These are phyloP conservation scores for Drosophila serrata DNA, from an alignment of 1,140 invertebrate genomes.

Conservation along the genomic window DNA sequence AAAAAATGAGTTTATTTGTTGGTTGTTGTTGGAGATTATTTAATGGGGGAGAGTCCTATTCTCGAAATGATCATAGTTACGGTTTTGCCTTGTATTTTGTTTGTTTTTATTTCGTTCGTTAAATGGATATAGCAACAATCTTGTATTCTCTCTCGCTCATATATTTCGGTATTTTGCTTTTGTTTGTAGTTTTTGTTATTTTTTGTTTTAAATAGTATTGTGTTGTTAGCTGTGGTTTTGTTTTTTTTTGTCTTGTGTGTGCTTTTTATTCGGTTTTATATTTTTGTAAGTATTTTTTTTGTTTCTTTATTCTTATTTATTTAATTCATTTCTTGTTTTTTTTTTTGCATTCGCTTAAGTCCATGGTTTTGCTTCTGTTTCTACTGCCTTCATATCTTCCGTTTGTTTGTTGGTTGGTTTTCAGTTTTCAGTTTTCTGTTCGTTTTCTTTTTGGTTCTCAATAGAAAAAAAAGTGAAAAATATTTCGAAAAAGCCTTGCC, in stretches of 20 bases:
- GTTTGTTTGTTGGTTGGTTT: constrained; percentile 35
- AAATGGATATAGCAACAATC: constrained; percentile 84
- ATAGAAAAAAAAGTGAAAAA: constrained; percentile 72
- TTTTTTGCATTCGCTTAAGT: constrained; percentile 69
- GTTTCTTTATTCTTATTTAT: constrained; percentile 31
- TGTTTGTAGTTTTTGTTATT: constrained; percentile 42
- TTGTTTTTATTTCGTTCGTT: constrained; percentile 44
- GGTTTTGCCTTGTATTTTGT: constrained; percentile 35
- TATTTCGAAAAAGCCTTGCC: constrained; percentile 67
- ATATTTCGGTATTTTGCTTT: constrained; percentile 68
- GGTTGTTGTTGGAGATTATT: constrained; percentile 21
- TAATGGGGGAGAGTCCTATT: constrained; percentile 20
- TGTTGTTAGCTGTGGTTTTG: constrained; percentile 64
- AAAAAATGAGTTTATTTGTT: constrained; percentile 39
- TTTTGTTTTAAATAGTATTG: constrained; percentile 65
- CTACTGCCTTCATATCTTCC: constrained; percentile 10
- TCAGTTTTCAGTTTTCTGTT: constrained; percentile 23
- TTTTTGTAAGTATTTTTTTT: constrained; percentile 51
- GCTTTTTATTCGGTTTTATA: constrained; percentile 40
- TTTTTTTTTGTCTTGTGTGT: constrained; percentile 29
- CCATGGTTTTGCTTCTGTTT: constrained; percentile 62
- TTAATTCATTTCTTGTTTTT: constrained; percentile 52
- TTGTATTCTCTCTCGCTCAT: constrained; percentile 85
- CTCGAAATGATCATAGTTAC: constrained; percentile 44
- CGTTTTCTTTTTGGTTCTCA: constrained; percentile 52